These are phyloP conservation scores for Pseudomyrmex cubaensis DNA, from an alignment of 1,140 invertebrate species.

Conservation along the genomic window DNA sequence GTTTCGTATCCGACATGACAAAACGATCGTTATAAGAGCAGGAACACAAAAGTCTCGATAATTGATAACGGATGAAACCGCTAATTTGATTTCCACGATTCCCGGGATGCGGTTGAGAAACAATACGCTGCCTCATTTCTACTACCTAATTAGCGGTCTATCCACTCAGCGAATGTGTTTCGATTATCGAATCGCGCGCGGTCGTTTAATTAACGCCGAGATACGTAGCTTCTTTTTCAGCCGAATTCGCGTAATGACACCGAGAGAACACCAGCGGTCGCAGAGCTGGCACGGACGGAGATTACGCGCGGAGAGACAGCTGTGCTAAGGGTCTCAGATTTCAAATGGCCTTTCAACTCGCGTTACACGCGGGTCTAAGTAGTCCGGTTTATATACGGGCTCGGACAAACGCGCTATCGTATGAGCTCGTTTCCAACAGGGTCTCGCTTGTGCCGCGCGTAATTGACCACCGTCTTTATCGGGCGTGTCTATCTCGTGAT, in stretches of 20 bases:
- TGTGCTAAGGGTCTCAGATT: constrained; percentile 75
- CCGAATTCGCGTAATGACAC: constrained; percentile 1
- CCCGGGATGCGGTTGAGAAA: constrained; percentile 10
- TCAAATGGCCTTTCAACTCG: constrained; percentile 81
- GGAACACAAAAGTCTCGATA: neutral
- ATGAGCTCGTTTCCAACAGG: constrained; percentile 32
- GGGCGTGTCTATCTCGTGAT: constrained; percentile 41
- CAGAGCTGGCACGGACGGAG: constrained; percentile 10
- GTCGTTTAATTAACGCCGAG: constrained; percentile 40
- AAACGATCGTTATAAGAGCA: neutral
- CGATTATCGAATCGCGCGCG: constrained; percentile 10
- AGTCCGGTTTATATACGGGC: constrained; percentile 64
- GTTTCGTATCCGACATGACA: too few species aligned
- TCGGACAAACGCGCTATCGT: constrained; percentile 63
- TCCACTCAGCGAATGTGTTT: constrained; percentile 7
- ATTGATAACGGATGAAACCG: constrained; percentile 4
- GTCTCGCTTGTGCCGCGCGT: constrained; percentile 25
- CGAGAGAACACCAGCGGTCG: neutral
- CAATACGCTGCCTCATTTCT: constrained; percentile 15
- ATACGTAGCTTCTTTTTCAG: constrained; percentile 5
- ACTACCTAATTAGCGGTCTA: constrained; percentile 18
- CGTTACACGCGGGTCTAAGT: constrained; percentile 74
- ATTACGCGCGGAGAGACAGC: constrained; percentile 72
- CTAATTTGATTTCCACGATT: constrained; percentile 16
- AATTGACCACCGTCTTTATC: constrained; percentile 46